Evolutionary conservation across 2,113 vertebrate species (phyloP).

Genomic region (Protobothrops flavoviridis): DNA sequence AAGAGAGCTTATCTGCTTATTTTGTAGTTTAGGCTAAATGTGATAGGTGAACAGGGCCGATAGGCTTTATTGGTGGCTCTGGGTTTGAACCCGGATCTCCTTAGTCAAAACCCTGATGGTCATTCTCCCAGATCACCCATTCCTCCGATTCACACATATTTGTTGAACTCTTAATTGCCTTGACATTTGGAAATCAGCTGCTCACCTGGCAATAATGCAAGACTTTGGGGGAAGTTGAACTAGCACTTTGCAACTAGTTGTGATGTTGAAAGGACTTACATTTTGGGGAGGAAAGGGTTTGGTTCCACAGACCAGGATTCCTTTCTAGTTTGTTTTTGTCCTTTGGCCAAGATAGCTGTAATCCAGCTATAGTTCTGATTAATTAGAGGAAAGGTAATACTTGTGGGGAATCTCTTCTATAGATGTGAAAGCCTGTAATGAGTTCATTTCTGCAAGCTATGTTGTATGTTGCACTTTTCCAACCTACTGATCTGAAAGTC

Average conservation of each 20-base stretch:
- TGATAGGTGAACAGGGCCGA: neutral
- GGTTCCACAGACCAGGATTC: neutral
- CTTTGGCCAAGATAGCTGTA: neutral
- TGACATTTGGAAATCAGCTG: neutral
- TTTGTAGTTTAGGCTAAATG: neutral
- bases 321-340: neutral
- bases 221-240: neutral
- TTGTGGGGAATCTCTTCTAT: no score
- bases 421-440: neutral
- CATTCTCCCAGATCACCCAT: neutral
- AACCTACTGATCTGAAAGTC: neutral
- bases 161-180: neutral
- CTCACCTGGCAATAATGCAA: neutral
- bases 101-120: neutral
- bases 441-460: neutral
- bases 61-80: neutral
- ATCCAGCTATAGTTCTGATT: neutral
- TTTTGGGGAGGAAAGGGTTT: neutral
- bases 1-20: neutral
- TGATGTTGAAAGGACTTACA: neutral
- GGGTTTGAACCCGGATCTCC: neutral
- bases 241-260: neutral
- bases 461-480: neutral
- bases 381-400: neutral
- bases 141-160: neutral